Percentiles rank a stretch among this genome's conserved stretches.
Evolutionary conservation across 2,797 vertebrate genomes (phyloP).

Genomic region (Melanotaenia trifasciata): DNA sequence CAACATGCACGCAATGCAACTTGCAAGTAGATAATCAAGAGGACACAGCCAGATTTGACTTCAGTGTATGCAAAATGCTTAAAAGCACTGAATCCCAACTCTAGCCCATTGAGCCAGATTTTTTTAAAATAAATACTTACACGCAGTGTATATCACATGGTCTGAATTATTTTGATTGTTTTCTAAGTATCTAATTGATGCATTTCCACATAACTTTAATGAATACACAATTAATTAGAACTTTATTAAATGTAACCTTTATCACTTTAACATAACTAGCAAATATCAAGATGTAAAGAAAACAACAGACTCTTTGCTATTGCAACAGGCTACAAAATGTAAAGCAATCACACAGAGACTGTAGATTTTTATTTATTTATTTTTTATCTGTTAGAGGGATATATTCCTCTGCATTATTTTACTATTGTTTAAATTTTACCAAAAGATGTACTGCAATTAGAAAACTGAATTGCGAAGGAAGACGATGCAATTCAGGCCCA

Average conservation of each 20-base stretch:
- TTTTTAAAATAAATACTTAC: background rate
- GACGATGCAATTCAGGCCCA: background rate
- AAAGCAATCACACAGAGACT: background rate
- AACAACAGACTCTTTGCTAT: background rate
- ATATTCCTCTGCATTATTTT: background rate
- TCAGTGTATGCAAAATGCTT: background rate
- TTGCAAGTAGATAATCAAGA: slow-evolving; percentile 1
- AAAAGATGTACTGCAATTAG: background rate
- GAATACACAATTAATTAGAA: background rate
- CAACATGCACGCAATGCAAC: slow-evolving; percentile 52
- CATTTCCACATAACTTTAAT: slow-evolving; percentile 1
- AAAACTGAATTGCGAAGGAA: background rate
- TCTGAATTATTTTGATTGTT: background rate
- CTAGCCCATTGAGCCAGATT: background rate
- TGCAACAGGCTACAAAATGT: background rate
- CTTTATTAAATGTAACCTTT: background rate
- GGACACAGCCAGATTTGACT: slow-evolving; percentile 12
- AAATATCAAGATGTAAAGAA: background rate
- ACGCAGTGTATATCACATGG: background rate
- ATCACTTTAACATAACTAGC: background rate
- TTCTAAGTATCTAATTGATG: background rate
- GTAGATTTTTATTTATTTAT: background rate
- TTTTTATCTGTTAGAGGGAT: background rate
- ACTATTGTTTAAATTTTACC: background rate
- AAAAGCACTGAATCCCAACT: background rate